Conservation (phyloP, 2,888 invertebrate species). For the Pemphredon lugubris region DNA sequence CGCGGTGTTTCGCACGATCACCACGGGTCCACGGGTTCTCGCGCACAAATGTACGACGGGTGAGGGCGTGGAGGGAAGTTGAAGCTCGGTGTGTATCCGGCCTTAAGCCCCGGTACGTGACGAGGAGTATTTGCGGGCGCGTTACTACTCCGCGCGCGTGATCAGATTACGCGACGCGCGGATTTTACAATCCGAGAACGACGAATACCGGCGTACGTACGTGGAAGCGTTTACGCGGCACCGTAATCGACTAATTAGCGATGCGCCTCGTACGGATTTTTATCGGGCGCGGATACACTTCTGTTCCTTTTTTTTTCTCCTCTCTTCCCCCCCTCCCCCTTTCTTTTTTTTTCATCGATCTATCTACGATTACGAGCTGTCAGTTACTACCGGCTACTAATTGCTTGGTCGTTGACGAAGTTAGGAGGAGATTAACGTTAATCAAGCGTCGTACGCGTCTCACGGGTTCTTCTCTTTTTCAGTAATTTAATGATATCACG, state of each 20-base stretch:
- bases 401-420: no score
- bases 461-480: no score
- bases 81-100: slow-evolving; percentile 44
- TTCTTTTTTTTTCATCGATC: no score
- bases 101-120: slow-evolving; percentile 76
- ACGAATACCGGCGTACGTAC: slow-evolving; percentile 12
- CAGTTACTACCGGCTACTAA: no score
- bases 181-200: slow-evolving; percentile 53
- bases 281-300: slow-evolving; percentile 11
- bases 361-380: no score
- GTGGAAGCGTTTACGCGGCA: slow-evolving; percentile 22
- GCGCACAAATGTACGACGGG: background rate
- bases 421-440: no score
- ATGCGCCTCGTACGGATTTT: slow-evolving; percentile 32
- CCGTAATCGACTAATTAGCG: slow-evolving; percentile 57
- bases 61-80: background rate
- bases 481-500: no score
- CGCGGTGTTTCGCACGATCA: slow-evolving; percentile 51
- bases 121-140: slow-evolving; percentile 74
- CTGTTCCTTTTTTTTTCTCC: background rate
- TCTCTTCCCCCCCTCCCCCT: no score
- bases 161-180: slow-evolving; percentile 73
- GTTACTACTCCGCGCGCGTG: slow-evolving; percentile 73
- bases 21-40: background rate
- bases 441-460: no score